Evolutionary conservation across 2,888 invertebrate genomes (phyloP).

Genomic region (Tuta absoluta): DNA sequence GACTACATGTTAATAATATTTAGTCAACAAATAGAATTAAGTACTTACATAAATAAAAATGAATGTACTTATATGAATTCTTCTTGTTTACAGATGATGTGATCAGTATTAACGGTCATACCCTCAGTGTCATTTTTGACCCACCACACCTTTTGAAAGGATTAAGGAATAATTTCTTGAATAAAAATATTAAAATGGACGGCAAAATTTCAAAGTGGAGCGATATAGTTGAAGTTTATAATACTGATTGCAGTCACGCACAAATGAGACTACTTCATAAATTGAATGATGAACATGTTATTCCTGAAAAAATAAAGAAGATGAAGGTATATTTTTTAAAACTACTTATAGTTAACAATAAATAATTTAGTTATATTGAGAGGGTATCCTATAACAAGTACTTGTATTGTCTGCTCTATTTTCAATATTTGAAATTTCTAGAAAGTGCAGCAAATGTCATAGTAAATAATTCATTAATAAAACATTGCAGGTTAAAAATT

Average conservation of each 20-base stretch:
- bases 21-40: too few relatives aligned
- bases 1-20: too few relatives aligned
- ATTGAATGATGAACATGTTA: slow-evolving; percentile 10
- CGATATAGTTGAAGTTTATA: slow-evolving; percentile 24
- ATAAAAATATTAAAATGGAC: neutral
- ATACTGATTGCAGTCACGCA: slow-evolving; percentile 23
- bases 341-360: neutral
- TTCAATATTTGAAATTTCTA: too few relatives aligned
- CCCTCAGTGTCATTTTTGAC: neutral
- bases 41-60: too few relatives aligned
- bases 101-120: neutral
- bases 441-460: neutral
- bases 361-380: too few relatives aligned
- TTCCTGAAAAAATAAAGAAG: slow-evolving; percentile 15
- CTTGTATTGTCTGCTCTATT: too few relatives aligned
- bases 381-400: too few relatives aligned
- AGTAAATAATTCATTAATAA: slow-evolving; percentile 7
- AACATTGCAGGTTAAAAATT: slow-evolving; percentile 32
- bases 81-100: neutral
- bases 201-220: slow-evolving; percentile 16
- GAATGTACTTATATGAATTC: neutral
- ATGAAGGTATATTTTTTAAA: slow-evolving; percentile 9
- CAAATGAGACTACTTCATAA: slow-evolving; percentile 5
- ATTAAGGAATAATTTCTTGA: neutral
- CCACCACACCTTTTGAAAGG: slow-evolving; percentile 17